Conservation (phyloP, 2,113 vertebrate genomes). For the Ranitomeya imitator region DNA sequence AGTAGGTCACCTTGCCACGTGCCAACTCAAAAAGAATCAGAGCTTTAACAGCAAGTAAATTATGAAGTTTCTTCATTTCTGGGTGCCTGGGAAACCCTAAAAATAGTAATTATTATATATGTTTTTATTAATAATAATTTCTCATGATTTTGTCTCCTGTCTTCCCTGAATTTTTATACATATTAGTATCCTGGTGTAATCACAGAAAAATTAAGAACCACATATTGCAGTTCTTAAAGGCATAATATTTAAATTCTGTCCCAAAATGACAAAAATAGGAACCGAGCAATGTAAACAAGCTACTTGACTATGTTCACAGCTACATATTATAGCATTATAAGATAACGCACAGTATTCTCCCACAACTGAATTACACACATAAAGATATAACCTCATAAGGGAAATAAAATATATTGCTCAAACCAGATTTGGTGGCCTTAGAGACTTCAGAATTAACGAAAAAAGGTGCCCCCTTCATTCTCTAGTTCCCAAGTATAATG, state of each 20-base stretch:
- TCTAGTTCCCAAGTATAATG: slow-evolving; percentile 42
- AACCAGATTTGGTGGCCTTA: not conserved
- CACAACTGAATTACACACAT: not conserved
- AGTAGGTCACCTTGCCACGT: too few species aligned
- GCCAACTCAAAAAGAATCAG: too few species aligned
- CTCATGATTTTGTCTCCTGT: not conserved
- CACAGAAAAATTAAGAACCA: not conserved
- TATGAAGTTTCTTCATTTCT: too few species aligned
- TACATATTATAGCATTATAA: not conserved
- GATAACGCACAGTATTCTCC: not conserved
- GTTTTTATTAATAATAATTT: not conserved
- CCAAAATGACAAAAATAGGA: too few species aligned
- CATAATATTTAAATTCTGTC: too few species aligned
- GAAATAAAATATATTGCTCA: not conserved
- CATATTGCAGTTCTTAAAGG: too few species aligned
- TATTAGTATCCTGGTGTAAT: not conserved
- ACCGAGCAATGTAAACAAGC: too few species aligned
- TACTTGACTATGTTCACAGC: too few species aligned
- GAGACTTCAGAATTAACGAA: slow-evolving; percentile 26
- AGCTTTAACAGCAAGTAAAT: too few species aligned
- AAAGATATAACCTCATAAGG: not conserved
- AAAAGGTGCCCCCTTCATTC: slow-evolving; percentile 40
- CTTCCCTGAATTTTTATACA: not conserved
- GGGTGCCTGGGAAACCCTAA: too few species aligned
- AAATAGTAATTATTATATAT: too few species aligned